A percentile compares a stretch with the other conserved stretches of the same genome.
Evolutionary conservation across 2,797 vertebrate species (phyloP).

Genomic region (Neosalanx taihuensis): DNA sequence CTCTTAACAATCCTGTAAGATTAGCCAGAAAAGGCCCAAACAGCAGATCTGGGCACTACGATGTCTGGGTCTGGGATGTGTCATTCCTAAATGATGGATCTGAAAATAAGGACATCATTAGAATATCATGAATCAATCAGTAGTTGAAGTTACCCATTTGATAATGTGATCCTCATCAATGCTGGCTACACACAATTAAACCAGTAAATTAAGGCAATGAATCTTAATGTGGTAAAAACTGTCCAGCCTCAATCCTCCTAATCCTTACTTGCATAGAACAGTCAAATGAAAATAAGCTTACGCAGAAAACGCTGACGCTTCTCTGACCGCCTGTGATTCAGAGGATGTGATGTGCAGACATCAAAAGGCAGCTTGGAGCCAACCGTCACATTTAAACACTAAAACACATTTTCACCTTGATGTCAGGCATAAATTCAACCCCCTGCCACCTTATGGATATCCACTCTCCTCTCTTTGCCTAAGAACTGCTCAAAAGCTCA

Average conservation of each 20-base stretch:
- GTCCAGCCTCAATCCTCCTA: conserved; percentile 6
- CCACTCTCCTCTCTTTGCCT: conserved; percentile 11
- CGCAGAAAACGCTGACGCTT: background rate
- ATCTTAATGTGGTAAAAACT: conserved; percentile 8
- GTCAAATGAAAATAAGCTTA: background rate
- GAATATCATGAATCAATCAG: conserved; percentile 1
- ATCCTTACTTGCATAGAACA: conserved; percentile 1
- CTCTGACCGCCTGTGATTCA: background rate
- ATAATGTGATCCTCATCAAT: background rate
- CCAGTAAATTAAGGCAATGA: background rate
- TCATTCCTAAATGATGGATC: background rate
- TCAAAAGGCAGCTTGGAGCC: conserved; percentile 7
- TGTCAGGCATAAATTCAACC: conserved; percentile 15
- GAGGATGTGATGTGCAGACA: conserved; percentile 6
- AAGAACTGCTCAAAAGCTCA: conserved; percentile 35
- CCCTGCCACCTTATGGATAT: conserved; percentile 23
- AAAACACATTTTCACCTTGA: conserved; percentile 35
- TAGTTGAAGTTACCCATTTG: background rate
- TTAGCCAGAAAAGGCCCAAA: too few species aligned
- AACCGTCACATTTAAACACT: conserved; percentile 25
- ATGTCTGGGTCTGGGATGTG: background rate
- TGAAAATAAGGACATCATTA: conserved; percentile 4
- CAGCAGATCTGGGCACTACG: background rate
- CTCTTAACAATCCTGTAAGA: too few species aligned
- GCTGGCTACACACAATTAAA: conserved; percentile 3